phyloP scores from a whole-genome alignment of 2,797 vertebrate genomes.

The Yasuhikotakia modesta region DNA sequence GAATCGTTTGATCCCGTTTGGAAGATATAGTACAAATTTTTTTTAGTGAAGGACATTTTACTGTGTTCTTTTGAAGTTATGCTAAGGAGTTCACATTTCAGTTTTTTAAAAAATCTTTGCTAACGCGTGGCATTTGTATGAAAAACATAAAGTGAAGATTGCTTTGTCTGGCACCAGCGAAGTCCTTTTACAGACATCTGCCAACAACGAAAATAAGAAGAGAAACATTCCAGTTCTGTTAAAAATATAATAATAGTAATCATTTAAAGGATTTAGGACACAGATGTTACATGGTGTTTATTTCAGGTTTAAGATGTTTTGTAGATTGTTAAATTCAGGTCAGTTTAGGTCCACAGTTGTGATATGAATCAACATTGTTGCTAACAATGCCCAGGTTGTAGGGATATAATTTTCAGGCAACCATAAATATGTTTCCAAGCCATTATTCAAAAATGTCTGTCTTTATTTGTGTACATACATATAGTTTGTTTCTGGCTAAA shows the following conservation, averaged over 20 bases:
- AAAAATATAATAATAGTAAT: slow-evolving; percentile 29
- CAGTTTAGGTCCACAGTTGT: not conserved
- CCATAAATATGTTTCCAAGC: no score
- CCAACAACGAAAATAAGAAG: slow-evolving; percentile 31
- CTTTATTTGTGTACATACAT: no score
- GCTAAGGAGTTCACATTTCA: slow-evolving; percentile 16
- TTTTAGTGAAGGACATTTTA: slow-evolving; percentile 8
- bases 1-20: not conserved
- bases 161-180: slow-evolving; percentile 35
- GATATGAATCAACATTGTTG: not conserved
- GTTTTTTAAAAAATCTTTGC: slow-evolving; percentile 25
- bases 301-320: not conserved
- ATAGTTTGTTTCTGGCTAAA: no score
- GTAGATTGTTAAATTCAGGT: not conserved
- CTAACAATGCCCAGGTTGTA: not conserved
- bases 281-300: slow-evolving; percentile 21
- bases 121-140: slow-evolving; percentile 23
- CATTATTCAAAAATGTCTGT: no score
- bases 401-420: not conserved
- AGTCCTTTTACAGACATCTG: slow-evolving; percentile 27
- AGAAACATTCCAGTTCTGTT: slow-evolving; percentile 47
- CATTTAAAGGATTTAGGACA: slow-evolving; percentile 5
- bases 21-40: slow-evolving; percentile 5
- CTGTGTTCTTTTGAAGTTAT: slow-evolving; percentile 25
- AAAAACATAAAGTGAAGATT: slow-evolving; percentile 34